These are phyloP conservation scores for Tromatobia lineatoria DNA, from an alignment of 2,888 invertebrate genomes.

Conservation along the genomic window DNA sequence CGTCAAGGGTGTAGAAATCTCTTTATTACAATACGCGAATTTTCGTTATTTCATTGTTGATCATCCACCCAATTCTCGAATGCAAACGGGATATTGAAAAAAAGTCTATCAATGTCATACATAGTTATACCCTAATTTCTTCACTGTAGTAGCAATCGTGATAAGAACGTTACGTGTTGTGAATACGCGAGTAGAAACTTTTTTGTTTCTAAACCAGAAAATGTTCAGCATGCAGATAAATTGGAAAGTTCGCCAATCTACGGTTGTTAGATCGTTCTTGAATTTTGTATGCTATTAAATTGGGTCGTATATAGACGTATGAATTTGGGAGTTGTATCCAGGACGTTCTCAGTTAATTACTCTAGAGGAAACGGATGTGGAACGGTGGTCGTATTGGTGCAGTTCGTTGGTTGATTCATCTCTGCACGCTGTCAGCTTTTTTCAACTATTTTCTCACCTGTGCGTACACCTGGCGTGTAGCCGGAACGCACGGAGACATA, in stretches of 20 bases:
- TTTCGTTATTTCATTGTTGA: no score
- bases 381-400: constrained; percentile 14
- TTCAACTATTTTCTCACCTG: constrained; percentile 61
- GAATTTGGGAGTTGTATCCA: constrained; percentile 54
- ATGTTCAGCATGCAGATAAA: background rate
- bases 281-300: constrained; percentile 56
- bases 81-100: no score
- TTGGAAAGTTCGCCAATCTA: constrained; percentile 48
- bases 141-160: background rate
- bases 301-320: constrained; percentile 41
- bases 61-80: no score
- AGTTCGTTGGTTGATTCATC: constrained; percentile 58
- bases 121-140: no score
- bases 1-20: no score
- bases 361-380: constrained; percentile 48
- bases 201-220: background rate
- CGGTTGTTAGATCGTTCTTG: constrained; percentile 41
- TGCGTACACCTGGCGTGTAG: constrained; percentile 31
- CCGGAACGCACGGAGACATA: constrained; percentile 25
- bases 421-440: constrained; percentile 30
- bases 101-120: no score
- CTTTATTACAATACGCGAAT: no score
- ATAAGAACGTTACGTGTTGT: background rate
- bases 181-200: background rate
- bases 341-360: constrained; percentile 64